Percentiles rank a stretch among this genome's conserved stretches.
Conservation (phyloP, 2,113 vertebrate genomes). For the Panthera uncia region DNA sequence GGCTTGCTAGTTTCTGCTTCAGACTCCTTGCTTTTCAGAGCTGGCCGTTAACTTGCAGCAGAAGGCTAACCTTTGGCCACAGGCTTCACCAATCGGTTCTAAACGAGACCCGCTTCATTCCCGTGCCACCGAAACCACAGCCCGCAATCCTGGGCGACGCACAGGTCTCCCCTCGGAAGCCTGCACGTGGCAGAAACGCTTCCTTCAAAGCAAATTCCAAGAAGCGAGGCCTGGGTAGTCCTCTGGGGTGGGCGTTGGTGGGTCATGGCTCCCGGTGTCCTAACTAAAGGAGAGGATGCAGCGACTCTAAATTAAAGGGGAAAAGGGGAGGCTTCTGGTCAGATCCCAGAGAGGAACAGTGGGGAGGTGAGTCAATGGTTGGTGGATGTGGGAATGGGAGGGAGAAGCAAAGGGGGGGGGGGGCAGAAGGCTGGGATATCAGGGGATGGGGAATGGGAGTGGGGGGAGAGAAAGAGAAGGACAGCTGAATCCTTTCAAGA, state of each 20-base stretch:
- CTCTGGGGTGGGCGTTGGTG: not conserved
- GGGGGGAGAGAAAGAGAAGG: not conserved
- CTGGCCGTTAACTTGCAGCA: not conserved
- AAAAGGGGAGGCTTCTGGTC: not conserved
- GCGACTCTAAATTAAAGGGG: not conserved
- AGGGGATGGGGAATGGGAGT: not conserved
- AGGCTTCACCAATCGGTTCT: not conserved
- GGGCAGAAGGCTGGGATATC: not conserved
- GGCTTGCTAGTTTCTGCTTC: not conserved
- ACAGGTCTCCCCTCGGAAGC: not conserved
- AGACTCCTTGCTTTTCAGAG: not conserved
- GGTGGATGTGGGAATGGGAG: not conserved
- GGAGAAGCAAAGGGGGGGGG: not conserved
- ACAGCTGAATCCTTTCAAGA: conserved; percentile 49
- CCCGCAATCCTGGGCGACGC: not conserved
- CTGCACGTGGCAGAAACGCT: not conserved
- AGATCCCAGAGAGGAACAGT: not conserved
- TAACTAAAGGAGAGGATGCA: not conserved
- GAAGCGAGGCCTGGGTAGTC: not conserved
- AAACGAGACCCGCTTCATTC: not conserved
- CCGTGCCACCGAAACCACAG: not conserved
- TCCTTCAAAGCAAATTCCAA: not conserved
- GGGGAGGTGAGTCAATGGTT: not conserved
- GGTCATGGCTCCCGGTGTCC: not conserved
- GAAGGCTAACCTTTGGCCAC: not conserved